Evolutionary conservation across 2,797 vertebrate genomes (phyloP), one percentile per base, ranked within the genome.

Genomic region (Phataginus tricuspis): DNA sequence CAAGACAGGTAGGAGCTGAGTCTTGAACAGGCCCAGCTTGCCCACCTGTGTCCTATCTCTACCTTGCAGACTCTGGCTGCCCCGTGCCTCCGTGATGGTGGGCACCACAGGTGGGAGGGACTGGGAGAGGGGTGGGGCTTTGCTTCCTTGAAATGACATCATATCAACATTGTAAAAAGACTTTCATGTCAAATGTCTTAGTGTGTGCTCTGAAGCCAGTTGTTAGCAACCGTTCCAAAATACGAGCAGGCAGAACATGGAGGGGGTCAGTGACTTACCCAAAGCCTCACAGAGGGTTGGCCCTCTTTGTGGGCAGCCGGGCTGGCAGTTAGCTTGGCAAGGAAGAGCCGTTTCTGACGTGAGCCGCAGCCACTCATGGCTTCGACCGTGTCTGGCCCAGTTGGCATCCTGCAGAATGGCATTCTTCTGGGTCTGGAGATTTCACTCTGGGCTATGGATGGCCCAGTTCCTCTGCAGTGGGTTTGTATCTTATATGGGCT

Each of bases 361-460:
- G 15, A 6, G 15, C 4, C 72, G 18, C 23, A 34, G 16, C 27
- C 72, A 45, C 1, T 53, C 10, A 11, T 29, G 53, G 31, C 25
- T 16, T 29, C 9, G 12, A 18, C 45, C 0, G 0, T 42, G n/a
- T 4, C 11, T 16, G 39, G 59, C 51, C 37, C 39, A 2, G 49
- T n/a, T 1, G 18, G 11, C 25, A 37, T 85, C 29, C 37, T 15
- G 72, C 72, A 57, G 4, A 51, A 64, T 0, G 27, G 25, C 49
- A n/a, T 37, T 66, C 74, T 80, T 86, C 66, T 34, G 59, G 64
- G 59, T 13, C 55, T 83, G 77, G 16, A 63, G 39, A 15, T 45
- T 63, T 71, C 1, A 42, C 39, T 69, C 45, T 69, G 90, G 86
- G 49, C 78, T 29, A 1, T 39, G 31, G 55, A 71, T 57, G 63